Conservation (phyloP, 2,888 invertebrate species). For the Rhaphigaster nebulosa region DNA sequence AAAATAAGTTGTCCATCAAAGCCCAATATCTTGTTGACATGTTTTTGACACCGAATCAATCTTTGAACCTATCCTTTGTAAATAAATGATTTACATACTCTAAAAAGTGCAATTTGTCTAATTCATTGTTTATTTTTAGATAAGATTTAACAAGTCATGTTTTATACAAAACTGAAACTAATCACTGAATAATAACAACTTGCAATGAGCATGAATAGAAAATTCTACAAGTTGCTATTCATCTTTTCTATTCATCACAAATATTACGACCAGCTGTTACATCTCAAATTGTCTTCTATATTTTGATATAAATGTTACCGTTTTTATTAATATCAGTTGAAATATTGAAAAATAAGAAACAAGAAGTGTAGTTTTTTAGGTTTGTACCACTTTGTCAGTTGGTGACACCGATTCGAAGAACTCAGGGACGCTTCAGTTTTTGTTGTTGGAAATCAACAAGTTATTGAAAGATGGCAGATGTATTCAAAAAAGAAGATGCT, state of each 20-base stretch:
- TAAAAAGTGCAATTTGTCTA: neutral
- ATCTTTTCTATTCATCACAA: neutral
- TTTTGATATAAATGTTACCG: neutral
- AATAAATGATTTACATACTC: neutral
- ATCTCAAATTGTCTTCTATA: neutral
- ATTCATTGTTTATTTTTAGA: neutral
- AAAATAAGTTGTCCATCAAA: neutral
- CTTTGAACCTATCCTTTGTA: neutral
- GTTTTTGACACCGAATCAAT: neutral
- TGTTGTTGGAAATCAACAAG: neutral
- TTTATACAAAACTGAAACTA: neutral
- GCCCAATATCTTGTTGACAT: too few species aligned
- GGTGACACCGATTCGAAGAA: slow-evolving; percentile 21
- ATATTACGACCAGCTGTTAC: neutral
- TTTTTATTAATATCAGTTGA: neutral
- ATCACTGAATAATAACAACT: neutral
- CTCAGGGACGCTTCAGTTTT: neutral
- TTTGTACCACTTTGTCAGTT: neutral
- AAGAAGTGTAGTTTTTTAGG: neutral
- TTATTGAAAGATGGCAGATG: slow-evolving; percentile 62
- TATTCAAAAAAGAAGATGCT: slow-evolving; percentile 61
- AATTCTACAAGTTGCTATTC: neutral
- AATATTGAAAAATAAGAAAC: neutral
- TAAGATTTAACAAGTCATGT: neutral
- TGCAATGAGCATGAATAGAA: neutral